These are phyloP conservation scores for Pomacea maculata DNA, from an alignment of 1,140 invertebrate genomes.

Conservation along the genomic window DNA sequence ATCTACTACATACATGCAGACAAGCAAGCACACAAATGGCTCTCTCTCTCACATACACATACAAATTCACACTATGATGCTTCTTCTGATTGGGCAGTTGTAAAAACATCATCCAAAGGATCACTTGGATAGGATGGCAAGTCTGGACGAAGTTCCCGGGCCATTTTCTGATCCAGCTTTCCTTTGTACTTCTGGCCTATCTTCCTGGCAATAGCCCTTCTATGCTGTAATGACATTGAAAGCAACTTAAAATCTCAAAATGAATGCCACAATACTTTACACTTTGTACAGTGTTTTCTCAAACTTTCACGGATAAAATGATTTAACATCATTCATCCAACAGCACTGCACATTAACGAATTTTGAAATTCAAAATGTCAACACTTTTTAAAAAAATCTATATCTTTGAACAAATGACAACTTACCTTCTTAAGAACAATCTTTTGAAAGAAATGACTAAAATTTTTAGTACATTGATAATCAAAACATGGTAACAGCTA, in stretches of 20 bases:
- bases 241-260: not conserved
- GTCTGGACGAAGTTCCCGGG: slow-evolving; percentile 76
- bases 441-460: no score
- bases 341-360: no score
- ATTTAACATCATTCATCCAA: no score
- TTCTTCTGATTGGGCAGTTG: not conserved
- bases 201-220: slow-evolving; percentile 75
- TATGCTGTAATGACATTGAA: slow-evolving; percentile 67
- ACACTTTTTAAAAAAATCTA: no score
- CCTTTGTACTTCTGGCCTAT: slow-evolving; percentile 82
- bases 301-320: no score
- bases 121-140: slow-evolving; percentile 71
- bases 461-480: no score
- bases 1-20: not conserved
- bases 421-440: no score
- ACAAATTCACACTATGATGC: not conserved
- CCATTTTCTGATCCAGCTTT: slow-evolving; percentile 80
- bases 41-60: not conserved
- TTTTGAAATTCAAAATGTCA: no score
- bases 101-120: slow-evolving; percentile 74
- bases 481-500: no score
- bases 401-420: no score
- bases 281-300: no score
- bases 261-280: no score
- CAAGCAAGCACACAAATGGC: not conserved